phyloP scores from a whole-genome alignment of 2,797 vertebrate genomes.

The Streptopelia turtur region DNA sequence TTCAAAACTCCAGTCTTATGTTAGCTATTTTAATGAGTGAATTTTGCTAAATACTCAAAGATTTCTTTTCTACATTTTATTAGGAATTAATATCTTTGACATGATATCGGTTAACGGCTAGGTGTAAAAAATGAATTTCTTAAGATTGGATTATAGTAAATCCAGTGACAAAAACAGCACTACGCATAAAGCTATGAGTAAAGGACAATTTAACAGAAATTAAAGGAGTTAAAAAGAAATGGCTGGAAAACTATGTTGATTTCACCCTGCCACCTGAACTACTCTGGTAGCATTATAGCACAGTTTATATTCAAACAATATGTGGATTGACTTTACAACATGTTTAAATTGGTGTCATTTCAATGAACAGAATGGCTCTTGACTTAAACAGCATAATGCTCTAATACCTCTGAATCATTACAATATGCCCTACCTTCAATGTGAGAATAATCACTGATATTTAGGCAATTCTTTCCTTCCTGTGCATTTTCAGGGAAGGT shows the following conservation, averaged over 20 bases:
- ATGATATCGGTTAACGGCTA: not conserved
- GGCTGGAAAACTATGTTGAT: not conserved
- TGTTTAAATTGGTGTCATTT: not conserved
- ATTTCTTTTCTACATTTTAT: not conserved
- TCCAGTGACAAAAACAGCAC: not conserved
- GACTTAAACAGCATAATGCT: not conserved
- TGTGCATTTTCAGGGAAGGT: not conserved
- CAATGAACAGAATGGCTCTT: not conserved
- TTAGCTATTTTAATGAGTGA: not conserved
- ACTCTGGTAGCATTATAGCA: not conserved
- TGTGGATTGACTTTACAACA: not conserved
- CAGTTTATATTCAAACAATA: not conserved
- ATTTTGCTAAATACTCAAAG: not conserved
- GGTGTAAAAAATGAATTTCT: not conserved
- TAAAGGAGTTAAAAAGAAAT: not conserved
- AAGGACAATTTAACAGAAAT: conserved; percentile 7
- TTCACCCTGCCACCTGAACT: not conserved
- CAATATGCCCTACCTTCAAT: not conserved
- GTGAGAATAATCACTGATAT: not conserved
- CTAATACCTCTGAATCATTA: not conserved
- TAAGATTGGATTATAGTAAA: not conserved
- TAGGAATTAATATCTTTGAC: not conserved
- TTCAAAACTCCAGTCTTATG: not conserved
- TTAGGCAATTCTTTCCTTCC: not conserved
- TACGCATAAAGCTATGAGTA: not conserved